Base-by-base conservation (phyloP, 2,797 vertebrate species). In the Sebastiscus albofasciatus region DNA sequence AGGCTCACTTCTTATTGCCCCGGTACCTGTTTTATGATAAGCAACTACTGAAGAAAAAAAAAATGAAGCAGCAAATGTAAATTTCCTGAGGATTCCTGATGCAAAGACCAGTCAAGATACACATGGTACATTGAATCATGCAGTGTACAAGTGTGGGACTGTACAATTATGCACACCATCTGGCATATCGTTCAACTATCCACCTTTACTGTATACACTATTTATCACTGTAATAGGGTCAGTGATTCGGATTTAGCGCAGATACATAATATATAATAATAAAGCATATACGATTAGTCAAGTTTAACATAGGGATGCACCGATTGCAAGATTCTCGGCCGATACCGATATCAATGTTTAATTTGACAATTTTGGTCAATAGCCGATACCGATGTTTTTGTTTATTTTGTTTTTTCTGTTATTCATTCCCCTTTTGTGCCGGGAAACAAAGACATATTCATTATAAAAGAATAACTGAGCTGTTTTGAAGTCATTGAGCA, bases 141-240 rank as follows among this genome's bases (percentile, higher is more conserved):
- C 33, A 42, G 71, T 52, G 76, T 83, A 76, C 69, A 86, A 72
- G 66, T 85, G 60, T 78, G 61, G 62, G 67, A 66, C 73, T 80
- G 71, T 58, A 79, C 68, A 12, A 92, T 88, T 89, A 89, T 83
- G 80, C 75, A 83, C 82, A 83, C 78, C 77, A 88, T 87, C 81
- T 90, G 92, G 83, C 56, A 61, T 66, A 65, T 72, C 22, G 42
- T 76, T 81, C n/a, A 69, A 69, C 65, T 64, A 67, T 36, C 67
- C 74, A 82, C 77, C 69, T 77, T 77, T 8, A 71, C 31, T 84
- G 76, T 58, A 69, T 26, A 49, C 29, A 33, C 34, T 16, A 8
- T 14, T 60, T 46, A 80, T 80, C 42, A 46, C 42, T 46, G 42
- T 71, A 75, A 65, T 33, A 67, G 26, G 34, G 33, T 29, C 34